A percentile compares a stretch with the other conserved stretches of the same genome.
phyloP scores from a whole-genome alignment of 2,113 vertebrate genomes.

The Tretioscincus oriximinensis region DNA sequence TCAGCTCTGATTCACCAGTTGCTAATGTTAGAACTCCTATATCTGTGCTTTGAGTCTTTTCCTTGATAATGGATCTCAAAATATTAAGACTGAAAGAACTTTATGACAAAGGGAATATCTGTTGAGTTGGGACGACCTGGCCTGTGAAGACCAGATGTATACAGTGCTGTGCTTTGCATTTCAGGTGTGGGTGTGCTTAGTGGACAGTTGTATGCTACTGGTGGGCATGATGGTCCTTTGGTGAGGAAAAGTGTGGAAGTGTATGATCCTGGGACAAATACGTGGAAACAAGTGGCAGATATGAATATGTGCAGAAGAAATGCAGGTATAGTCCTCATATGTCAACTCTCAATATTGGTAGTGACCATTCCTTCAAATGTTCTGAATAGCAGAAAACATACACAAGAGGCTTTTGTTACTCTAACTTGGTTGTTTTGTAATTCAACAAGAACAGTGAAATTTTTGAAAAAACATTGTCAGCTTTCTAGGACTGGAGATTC shows the following conservation, averaged over 20 bases:
- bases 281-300: conserved; percentile 91
- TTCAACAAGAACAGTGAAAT: too few species aligned
- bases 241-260: conserved; percentile 97
- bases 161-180: conserved; percentile 37
- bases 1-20: background rate
- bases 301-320: conserved; percentile 98
- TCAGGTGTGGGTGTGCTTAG: conserved; percentile 91
- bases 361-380: too few species aligned
- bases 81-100: background rate
- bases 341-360: too few species aligned
- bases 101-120: background rate
- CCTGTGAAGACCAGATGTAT: background rate
- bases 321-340: conserved; percentile 77
- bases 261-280: conserved; percentile 86
- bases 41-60: background rate
- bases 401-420: too few species aligned
- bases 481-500: too few species aligned
- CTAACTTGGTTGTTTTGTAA: too few species aligned
- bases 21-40: background rate
- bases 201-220: conserved; percentile 89
- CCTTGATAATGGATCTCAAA: background rate
- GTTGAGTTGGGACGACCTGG: background rate
- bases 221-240: conserved; percentile 92
- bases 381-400: too few species aligned
- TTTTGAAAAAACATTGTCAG: too few species aligned